phyloP scores from a whole-genome alignment of 2,888 invertebrate species.

The Caenorhabditis virilis region DNA sequence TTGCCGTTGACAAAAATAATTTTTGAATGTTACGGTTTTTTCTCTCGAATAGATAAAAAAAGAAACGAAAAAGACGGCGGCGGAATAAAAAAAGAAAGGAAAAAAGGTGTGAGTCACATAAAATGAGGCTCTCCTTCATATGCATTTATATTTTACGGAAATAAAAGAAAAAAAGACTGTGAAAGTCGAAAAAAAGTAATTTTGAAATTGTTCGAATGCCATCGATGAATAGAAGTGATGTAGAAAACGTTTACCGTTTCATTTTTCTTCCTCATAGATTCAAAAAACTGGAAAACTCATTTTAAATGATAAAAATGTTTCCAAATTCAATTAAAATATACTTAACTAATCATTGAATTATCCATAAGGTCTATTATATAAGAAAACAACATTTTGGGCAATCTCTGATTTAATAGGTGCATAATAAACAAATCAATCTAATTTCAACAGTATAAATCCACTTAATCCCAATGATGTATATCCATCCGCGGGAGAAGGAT shows the following conservation, averaged over 20 bases:
- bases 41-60: neutral
- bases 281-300: neutral
- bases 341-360: no score
- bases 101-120: neutral
- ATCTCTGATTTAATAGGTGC: neutral
- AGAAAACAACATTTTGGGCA: neutral
- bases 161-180: no score
- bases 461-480: no score
- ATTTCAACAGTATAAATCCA: no score
- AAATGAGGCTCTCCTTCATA: neutral
- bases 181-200: no score
- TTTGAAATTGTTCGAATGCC: no score
- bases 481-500: no score
- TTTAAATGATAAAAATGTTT: neutral
- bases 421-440: neutral
- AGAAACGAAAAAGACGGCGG: neutral
- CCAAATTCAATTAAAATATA: no score
- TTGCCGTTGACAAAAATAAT: no score
- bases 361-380: neutral
- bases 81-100: neutral
- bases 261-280: neutral
- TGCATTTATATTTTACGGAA: no score
- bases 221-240: no score
- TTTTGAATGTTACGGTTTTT: neutral
- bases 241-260: no score